Conservation (phyloP, 2,113 vertebrate species). For the Regulus satrapa region DNA sequence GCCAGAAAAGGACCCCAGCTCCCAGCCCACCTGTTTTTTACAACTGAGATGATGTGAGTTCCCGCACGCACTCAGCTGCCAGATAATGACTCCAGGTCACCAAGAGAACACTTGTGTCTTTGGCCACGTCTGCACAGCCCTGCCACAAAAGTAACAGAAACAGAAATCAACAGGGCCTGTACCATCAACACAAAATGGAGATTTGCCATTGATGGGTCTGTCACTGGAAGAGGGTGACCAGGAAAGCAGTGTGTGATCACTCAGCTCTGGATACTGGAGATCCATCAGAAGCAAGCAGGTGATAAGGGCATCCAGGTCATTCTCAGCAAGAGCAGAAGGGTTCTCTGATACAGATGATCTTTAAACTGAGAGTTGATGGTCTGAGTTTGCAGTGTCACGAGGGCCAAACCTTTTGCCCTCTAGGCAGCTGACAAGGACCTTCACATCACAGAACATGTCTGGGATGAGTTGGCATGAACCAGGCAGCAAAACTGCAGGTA, state of each 20-base stretch:
- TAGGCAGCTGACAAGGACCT: not conserved
- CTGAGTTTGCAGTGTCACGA: not conserved
- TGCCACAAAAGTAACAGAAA: not conserved
- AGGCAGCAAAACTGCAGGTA: not conserved
- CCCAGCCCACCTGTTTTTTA: not conserved
- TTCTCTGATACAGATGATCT: not conserved
- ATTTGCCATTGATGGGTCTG: not conserved
- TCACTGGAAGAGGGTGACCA: not conserved
- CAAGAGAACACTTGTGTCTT: not conserved
- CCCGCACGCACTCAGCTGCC: not conserved
- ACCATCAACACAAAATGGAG: not conserved
- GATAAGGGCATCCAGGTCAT: not conserved
- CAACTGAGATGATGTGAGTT: not conserved
- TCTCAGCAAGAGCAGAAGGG: not conserved
- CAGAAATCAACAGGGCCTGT: not conserved
- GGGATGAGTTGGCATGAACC: not conserved
- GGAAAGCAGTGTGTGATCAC: fast-evolving
- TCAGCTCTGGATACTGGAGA: not conserved
- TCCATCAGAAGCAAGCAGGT: not conserved
- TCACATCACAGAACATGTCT: not conserved
- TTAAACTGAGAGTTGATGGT: not conserved
- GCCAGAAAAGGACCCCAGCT: not conserved
- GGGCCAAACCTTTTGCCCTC: not conserved
- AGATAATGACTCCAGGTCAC: not conserved
- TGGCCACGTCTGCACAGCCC: not conserved